phyloP scores from a whole-genome alignment of 2,888 invertebrate species.

The Xylophagus ater region DNA sequence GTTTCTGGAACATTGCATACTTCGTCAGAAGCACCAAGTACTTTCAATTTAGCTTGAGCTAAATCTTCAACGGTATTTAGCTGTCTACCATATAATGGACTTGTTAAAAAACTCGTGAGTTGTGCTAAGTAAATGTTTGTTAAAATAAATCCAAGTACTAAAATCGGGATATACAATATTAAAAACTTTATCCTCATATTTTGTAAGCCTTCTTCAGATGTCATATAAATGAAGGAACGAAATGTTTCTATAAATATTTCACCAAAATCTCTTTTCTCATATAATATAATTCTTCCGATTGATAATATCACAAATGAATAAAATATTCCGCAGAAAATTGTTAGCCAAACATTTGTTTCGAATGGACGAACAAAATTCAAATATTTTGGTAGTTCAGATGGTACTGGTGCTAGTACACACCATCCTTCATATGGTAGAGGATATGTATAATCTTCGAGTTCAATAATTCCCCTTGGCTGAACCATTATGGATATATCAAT shows the following conservation, averaged over 20 bases:
- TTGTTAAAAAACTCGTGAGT: conserved; percentile 3
- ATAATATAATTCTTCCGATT: neutral
- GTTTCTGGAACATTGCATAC: too few species aligned
- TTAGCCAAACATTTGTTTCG: neutral
- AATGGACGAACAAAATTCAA: conserved; percentile 3
- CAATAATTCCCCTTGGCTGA: neutral
- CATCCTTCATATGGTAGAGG: neutral
- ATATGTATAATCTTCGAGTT: neutral
- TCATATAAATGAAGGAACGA: neutral
- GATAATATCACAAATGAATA: neutral
- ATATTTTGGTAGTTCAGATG: neutral
- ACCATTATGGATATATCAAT: conserved; percentile 1
- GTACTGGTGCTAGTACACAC: conserved; percentile 7
- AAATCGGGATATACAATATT: neutral
- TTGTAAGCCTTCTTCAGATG: neutral
- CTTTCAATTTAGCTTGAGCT: neutral
- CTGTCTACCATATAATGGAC: neutral
- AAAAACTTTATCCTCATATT: neutral
- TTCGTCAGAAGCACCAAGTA: conserved; percentile 3
- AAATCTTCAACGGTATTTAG: conserved; percentile 1
- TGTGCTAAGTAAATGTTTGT: neutral
- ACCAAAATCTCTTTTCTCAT: neutral
- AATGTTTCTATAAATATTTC: neutral
- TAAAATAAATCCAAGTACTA: conserved; percentile 4
- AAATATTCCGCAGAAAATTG: neutral